Evolutionary conservation across 2,113 vertebrate species (phyloP).

Genomic region (Saguinus midas): DNA sequence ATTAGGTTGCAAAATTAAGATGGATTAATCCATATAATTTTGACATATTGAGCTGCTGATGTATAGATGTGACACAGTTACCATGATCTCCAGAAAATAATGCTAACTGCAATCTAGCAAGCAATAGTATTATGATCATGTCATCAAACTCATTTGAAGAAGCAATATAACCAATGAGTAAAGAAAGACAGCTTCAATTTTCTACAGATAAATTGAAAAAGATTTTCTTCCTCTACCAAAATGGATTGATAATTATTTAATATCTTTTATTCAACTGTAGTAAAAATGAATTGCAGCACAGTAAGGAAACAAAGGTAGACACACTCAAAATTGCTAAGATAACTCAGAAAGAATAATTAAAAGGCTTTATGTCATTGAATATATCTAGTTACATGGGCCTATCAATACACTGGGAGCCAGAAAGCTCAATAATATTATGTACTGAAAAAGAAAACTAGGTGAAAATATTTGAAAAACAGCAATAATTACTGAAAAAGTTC

Average conservation of each 20-base stretch:
- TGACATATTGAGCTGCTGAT: neutral
- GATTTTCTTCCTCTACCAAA: fast-evolving
- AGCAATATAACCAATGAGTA: neutral
- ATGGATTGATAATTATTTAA: neutral
- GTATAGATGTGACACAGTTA: neutral
- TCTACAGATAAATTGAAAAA: neutral
- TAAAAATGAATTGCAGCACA: neutral
- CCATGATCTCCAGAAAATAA: neutral
- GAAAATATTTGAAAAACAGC: neutral
- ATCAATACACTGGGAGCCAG: neutral
- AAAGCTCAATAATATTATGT: neutral
- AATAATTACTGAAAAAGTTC: neutral
- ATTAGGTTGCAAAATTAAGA: neutral
- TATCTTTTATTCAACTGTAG: neutral
- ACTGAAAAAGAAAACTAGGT: neutral
- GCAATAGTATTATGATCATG: neutral
- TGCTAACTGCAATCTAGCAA: neutral
- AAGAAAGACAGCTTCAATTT: neutral
- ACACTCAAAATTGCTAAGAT: neutral
- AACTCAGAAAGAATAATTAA: neutral
- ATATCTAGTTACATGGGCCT: neutral
- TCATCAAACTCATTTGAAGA: neutral
- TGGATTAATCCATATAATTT: neutral
- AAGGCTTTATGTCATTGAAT: neutral
- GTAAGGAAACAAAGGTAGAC: neutral